Evolutionary conservation across 2,113 vertebrate genomes (phyloP), one percentile per base, ranked within the genome.

Genomic region (Glaucidium brasilianum): DNA sequence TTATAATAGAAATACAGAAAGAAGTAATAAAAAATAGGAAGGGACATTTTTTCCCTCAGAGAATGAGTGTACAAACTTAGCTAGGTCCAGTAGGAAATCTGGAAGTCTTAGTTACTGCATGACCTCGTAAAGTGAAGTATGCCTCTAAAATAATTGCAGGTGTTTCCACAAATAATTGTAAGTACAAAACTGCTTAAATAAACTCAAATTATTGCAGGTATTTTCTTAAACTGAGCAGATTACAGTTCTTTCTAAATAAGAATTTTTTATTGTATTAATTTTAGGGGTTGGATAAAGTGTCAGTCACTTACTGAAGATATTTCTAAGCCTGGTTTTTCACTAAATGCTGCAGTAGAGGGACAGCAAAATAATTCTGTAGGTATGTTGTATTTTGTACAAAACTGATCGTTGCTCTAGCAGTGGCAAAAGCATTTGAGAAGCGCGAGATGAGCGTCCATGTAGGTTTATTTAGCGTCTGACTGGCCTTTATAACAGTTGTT

Each of bases 371-470:
- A 68, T 66, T 82, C 66, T 79, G 20, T 37, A 96, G 97, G 98
- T 98, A 98, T 53, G 97, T 92, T 96, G 64, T 72, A 55, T 87
- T 69, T 80, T 78, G 11, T 68, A 43, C 15, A 83, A 72, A 94
- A 35, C 4, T 64, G 12, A 22, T 72, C 60, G 15, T 91, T 79
- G 9, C 11, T 92, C 7, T 77, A 64, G 18, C n/a, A 91, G 9
- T 84, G 17, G 9, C 17, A 88, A 68, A 92, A 66, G 79, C 4
- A 76, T 91, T 30, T 85, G 19, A 76, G 68, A 93, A 69, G 37
- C 37, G 74, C 50, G 86, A 81, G 41, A 35, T 85, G 12, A 63
- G 8, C 68, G 60, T 83, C 39, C 12, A 4, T 16, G 6, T 88
- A 56, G 20, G 5, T 72, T 73, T 92, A 15, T 86, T 41, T 78